Percentiles rank a stretch among this genome's conserved stretches.
Evolutionary conservation across 2,113 vertebrate species (phyloP).

Genomic region (Cyprinodon variegatus): DNA sequence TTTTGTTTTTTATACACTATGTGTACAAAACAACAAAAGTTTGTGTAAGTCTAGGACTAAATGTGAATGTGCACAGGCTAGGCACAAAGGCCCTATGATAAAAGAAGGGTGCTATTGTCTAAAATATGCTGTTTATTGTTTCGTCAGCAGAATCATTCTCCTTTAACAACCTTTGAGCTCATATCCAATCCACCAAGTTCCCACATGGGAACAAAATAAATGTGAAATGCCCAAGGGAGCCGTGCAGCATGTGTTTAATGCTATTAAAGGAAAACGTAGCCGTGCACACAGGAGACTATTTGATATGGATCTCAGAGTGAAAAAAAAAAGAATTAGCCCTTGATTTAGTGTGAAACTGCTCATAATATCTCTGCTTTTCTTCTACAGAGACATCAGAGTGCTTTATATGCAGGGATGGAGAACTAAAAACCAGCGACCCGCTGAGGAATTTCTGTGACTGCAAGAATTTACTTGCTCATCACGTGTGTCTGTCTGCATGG

Average conservation of each 20-base stretch:
- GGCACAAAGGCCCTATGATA: not conserved
- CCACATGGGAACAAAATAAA: conserved; percentile 24
- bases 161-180: conserved; percentile 5
- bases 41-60: not conserved
- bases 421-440: conserved; percentile 75
- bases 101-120: not conserved
- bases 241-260: conserved; percentile 10
- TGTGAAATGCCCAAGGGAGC: conserved; percentile 12
- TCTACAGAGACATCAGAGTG: conserved; percentile 84
- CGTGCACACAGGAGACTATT: conserved; percentile 20
- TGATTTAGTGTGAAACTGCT: conserved; percentile 27
- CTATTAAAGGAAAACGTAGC: conserved; percentile 14
- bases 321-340: conserved; percentile 17
- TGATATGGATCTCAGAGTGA: conserved; percentile 12
- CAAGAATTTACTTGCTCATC: conserved; percentile 74
- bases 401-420: conserved; percentile 84
- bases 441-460: conserved; percentile 79
- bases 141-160: conserved; percentile 6
- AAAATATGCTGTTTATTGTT: conserved; percentile 5
- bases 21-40: no score
- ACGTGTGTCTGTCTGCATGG: conserved; percentile 74
- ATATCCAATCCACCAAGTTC: conserved; percentile 14
- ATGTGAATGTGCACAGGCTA: not conserved
- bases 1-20: no score
- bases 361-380: conserved; percentile 43